Base-by-base conservation (phyloP, 2,113 vertebrate species). In the Athene cunicularia region DNA sequence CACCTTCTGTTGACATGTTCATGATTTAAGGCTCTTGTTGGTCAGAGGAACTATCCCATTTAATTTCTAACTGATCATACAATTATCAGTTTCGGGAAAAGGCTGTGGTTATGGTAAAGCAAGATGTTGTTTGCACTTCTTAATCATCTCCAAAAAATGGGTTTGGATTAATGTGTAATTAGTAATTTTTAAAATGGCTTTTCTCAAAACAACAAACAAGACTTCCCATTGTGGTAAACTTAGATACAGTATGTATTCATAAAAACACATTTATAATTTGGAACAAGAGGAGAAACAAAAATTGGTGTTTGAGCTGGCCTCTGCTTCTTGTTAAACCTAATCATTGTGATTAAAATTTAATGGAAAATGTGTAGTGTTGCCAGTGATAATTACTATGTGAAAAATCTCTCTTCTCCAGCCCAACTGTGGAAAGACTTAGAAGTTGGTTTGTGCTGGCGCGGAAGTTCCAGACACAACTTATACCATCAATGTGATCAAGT, bases 171-270 rank as follows among this genome's bases (percentile, higher is more conserved):
- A 98, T 90, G 88, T 60, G 90, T 55, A 88, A 94, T 95, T 97
- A 97, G 94, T 91, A 87, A 94, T 95, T 97, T 97, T 95, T 74
- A 84, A 96, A 97, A 74, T 84, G 52, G 43, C 91, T 93, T 93
- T 89, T 95, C 58, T 86, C 95, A 90, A 96, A 95, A 97, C 18
- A 80, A 82, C 60, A 70, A 67, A 71, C 2, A 81, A 82, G 41
- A 55, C 41, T 83, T 97, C 82, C 73, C 58, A 75, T 90, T 94
- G 92, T 70, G 94, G 81, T 76, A 95, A 94, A 86, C 45, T 95
- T 92, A 95, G 94, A 96, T 88, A 88, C 18, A 60, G 45, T 71
- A 86, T 75, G 30, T 33, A 76, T 92, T 87, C 63, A 92, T 90
- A 94, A 97, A 89, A 89, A 43, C 26, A 71, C 81, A 92, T 94